Evolutionary conservation across 2,888 invertebrate genomes (phyloP), one percentile per base, ranked within the genome.

Genomic region (Oscheius sp.): DNA sequence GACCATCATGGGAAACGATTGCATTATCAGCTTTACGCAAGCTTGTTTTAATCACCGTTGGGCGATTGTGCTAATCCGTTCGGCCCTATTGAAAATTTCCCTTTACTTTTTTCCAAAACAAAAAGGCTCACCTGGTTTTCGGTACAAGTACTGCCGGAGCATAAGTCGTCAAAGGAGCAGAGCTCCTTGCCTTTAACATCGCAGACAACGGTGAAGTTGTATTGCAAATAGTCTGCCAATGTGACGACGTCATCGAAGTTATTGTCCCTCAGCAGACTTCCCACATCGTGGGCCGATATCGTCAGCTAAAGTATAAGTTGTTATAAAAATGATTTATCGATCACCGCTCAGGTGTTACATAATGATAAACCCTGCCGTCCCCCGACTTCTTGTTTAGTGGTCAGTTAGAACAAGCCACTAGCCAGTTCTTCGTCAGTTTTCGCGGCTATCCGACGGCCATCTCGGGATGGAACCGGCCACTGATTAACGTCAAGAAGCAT

Each of bases 111-210:
- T n/a, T n/a, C n/a, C n/a, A n/a, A n/a, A n/a, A n/a, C n/a, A n/a
- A n/a, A n/a, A n/a, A n/a, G n/a, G n/a, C 63, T 9, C 20, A 77
- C 78, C 69, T 79, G 73, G 62, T 80, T 80, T 65, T 81, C 81
- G 49, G 76, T 78, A 61, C 81, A 81, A 47, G 65, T 65, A 32
- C 67, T 67, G 14, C 81, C 81, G 0, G 74, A 68, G 66, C 81
- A 81, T 24, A 81, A 63, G 61, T 76, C 72, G 26, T 70, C 45
- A 50, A 80, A 81, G 5, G 75, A 73, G 65, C 81, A 81, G 24
- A 71, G 47, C 8, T 66, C 69, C 9, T 30, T 56, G 12, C 63
- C 67, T 6, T 68, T 54, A 1, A 71, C 65, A 41, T 72, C 68
- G 57, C 81, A 81, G 0, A 73, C 71, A 2, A 80, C 79, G 0